Conservation (phyloP, 64 coral and sea anemone species). For the Hydrozoanthus tunicans region DNA sequence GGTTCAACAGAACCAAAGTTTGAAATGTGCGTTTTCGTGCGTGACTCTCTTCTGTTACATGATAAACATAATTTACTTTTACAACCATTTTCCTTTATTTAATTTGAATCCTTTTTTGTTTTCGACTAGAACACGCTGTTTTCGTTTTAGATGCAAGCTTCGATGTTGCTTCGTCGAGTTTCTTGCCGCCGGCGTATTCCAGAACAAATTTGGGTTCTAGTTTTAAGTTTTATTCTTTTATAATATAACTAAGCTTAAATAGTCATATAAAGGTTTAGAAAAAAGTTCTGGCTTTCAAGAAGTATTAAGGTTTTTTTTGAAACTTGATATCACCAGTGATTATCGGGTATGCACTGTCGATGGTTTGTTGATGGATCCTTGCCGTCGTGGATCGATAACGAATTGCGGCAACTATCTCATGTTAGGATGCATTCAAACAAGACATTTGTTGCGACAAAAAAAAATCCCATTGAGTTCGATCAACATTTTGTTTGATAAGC, state of each 20-base stretch:
- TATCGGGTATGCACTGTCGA: background rate
- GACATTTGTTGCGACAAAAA: no score
- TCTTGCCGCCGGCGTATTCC: background rate
- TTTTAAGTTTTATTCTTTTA: background rate
- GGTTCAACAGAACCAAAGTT: background rate
- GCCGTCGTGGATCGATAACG: background rate
- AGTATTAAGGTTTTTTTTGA: slow-evolving; percentile 11
- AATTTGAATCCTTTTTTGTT: background rate
- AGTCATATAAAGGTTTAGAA: background rate
- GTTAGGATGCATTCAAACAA: no score
- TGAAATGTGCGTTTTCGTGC: background rate
- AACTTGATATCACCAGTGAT: slow-evolving; percentile 25
- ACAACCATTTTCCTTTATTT: background rate
- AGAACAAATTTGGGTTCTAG: slow-evolving; percentile 17
- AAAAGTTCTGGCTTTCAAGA: background rate
- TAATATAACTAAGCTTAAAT: background rate
- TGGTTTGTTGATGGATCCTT: background rate
- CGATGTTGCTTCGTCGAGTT: background rate
- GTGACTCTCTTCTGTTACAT: no score
- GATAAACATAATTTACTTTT: background rate
- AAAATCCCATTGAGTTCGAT: no score
- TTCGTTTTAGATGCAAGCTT: background rate
- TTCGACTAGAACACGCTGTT: background rate
- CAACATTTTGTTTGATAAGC: no score
- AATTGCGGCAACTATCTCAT: background rate